Evolutionary conservation across 2,888 invertebrate species (phyloP), one percentile per base, ranked within the genome.

Genomic region (Pseudococcus jackbeardsleyi): DNA sequence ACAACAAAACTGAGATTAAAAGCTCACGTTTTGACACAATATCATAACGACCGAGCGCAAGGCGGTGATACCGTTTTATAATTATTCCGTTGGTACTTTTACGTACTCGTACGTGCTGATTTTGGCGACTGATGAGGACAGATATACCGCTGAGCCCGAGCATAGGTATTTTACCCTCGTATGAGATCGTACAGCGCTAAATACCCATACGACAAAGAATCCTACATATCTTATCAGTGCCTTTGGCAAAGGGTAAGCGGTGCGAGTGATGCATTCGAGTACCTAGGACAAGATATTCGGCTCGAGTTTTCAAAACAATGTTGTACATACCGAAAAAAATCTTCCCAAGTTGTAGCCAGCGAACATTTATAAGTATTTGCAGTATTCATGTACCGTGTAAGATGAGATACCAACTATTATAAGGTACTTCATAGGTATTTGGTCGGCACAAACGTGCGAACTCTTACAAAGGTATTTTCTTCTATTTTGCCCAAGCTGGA

Each of bases 21-120:
- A 79, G 42, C 79, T 79, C 79, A 79, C 79, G 79, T 79, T 79
- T 79, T 79, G 79, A 79, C 79, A 79, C 79, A 39, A 42, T 79
- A 79, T 42, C 19, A 5, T 19, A 19, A 19, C 59, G 15, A 46
- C 4, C 46, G 9, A 50, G 50, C 6, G 3, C 0, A 54, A 17
- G 46, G 46, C 79, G 46, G 79, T 82, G 79, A 46, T 82, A 46
- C 46, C 42, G 46, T 82, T 82, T 82, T 82, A 82, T 82, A 82
- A 82, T 82, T 82, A 82, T 82, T 46, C 79, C n/a, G 64, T 59
- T 15, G 59, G 59, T 64, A 64, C 42, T 17, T 72, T 72, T 72
- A 9, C 9, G 9, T 42, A 42, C 42, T 42, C 42, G 42, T 68
- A 82, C 79, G 79, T 82, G 79, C 46, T 46, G 79, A 82, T 82